phyloP scores from a whole-genome alignment of 2,888 invertebrate species.

The Gryllus longicercus region DNA sequence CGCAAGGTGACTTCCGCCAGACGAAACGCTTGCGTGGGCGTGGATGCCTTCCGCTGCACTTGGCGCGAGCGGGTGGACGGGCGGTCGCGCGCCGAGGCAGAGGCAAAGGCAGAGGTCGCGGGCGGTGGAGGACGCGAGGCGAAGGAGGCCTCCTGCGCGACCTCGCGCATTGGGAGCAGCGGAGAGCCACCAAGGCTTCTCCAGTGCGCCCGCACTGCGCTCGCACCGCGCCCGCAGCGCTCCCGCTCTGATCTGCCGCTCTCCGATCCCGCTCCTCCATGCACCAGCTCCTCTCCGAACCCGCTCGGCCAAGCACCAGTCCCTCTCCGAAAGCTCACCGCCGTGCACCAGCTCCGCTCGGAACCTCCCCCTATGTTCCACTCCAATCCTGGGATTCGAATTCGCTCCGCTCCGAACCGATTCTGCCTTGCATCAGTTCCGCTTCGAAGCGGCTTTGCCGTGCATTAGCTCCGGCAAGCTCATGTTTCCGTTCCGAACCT shows the following conservation, averaged over 20 bases:
- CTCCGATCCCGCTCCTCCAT: background rate
- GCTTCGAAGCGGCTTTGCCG: no score
- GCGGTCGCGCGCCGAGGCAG: background rate
- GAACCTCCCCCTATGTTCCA: no score
- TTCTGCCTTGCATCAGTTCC: no score
- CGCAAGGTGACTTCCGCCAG: no score
- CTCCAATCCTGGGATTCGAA: no score
- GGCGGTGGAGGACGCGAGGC: background rate
- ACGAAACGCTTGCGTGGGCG: no score
- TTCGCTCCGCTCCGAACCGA: no score
- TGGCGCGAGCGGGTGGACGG: background rate
- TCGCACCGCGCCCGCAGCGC: background rate
- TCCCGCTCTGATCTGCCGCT: background rate
- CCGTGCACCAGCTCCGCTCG: background rate
- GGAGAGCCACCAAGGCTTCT: slow-evolving; percentile 5
- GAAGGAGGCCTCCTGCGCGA: background rate
- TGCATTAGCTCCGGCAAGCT: no score
- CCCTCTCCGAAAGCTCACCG: background rate
- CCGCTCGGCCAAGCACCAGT: no score
- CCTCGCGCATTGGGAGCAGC: background rate
- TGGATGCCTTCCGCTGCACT: no score
- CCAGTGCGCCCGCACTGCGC: background rate
- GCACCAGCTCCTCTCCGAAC: no score
- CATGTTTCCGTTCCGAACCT: no score
- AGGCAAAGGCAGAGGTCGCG: background rate